Evolutionary conservation across 1,140 invertebrate genomes (phyloP), one percentile per base, ranked within the genome.

Genomic region (Halesus radiatus): DNA sequence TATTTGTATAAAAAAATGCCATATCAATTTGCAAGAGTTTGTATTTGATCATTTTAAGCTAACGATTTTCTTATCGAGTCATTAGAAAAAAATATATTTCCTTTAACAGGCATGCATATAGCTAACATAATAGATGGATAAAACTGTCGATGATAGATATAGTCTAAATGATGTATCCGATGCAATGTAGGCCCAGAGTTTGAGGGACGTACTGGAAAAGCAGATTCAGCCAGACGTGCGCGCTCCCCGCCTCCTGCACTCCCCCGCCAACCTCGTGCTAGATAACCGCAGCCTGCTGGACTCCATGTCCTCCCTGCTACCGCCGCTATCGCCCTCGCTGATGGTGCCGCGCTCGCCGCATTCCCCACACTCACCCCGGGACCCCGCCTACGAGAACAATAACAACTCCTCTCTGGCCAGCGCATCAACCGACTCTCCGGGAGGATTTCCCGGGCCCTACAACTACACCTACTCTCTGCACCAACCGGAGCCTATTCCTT

Each of bases 341-440:
- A n/a, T n/a, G n/a, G n/a, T n/a, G n/a, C n/a, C n/a, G n/a, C n/a
- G n/a, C n/a, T 18, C 22, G 4, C 52, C 70, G 1, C 45, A 16
- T 3, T 73, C 70, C 2, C 70, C 70, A 15, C 70, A 20, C 22
- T 73, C 70, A 6, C 45, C 50, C 10, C 3, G 64, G 3, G 64
- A 68, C n/a, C 16, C 70, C 16, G 22, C 70, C 8, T 73, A 26
- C 23, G 70, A 54, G 23, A 73, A 10, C 70, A 73, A 73, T 50
- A 73, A 73, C 70, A 73, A 73, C 22, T 73, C 70, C 13, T 22
- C 70, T 10, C 16, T 73, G 3, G 45, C 70, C 50, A 73, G 45
- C 20, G 45, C 52, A 3, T 8, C 22, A 3, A 23, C 74, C 37
- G 56, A 76, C 13, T 68, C 64, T 1, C 32, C 29, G 4, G 18